Percentiles rank a stretch among this genome's conserved stretches.
Evolutionary conservation across 2,113 vertebrate species (phyloP).

Genomic region (Plestiodon gilberti): DNA sequence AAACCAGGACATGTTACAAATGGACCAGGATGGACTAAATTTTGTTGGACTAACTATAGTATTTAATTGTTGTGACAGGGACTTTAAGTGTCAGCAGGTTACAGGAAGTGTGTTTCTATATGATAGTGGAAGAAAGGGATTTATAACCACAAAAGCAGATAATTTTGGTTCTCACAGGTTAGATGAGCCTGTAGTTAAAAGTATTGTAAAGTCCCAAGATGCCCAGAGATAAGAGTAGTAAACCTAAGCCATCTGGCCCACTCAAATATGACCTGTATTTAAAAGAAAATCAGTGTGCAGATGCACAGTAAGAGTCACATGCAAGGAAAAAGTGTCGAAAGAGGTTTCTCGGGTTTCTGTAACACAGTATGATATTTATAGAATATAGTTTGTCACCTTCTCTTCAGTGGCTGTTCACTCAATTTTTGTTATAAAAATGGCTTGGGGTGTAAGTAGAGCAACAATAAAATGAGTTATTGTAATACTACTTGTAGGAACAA

Average conservation of each 20-base stretch:
- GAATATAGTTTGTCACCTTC: not conserved
- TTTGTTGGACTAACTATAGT: no score
- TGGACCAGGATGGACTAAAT: not conserved
- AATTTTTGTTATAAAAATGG: conserved; percentile 4
- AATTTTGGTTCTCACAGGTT: not conserved
- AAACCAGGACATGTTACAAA: not conserved
- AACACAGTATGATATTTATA: conserved; percentile 44
- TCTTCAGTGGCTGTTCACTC: not conserved
- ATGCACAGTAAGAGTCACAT: conserved; percentile 1
- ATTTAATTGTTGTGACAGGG: not conserved
- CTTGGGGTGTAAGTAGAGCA: conserved; percentile 16
- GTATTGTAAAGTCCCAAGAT: conserved; percentile 12
- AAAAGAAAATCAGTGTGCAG: not conserved
- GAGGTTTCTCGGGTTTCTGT: conserved; percentile 5
- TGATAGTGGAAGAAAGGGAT: not conserved
- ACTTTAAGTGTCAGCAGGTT: not conserved
- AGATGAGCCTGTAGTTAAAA: not conserved
- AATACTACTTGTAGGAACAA: conserved; percentile 18
- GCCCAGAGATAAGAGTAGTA: not conserved
- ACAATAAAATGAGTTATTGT: conserved; percentile 5
- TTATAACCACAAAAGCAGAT: not conserved
- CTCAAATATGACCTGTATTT: not conserved
- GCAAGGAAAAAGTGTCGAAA: conserved; percentile 15
- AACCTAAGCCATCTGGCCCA: not conserved
- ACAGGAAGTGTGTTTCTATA: conserved; percentile 8